Conservation (phyloP, 2,888 invertebrate genomes). For the Agonum fuliginosum region DNA sequence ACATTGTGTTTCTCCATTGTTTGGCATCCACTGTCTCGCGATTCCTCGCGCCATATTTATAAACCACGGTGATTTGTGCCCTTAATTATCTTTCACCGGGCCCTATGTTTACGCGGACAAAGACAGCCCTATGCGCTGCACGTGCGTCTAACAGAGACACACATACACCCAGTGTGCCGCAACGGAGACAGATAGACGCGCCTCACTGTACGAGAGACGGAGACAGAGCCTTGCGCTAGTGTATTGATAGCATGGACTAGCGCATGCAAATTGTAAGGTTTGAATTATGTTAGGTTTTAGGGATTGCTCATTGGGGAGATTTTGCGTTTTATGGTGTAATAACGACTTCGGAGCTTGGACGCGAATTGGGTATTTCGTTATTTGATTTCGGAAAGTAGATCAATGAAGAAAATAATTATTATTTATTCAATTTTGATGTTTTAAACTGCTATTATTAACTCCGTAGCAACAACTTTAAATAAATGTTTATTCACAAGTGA, state of each 20-base stretch:
- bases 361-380: not conserved
- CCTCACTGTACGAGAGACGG: too few relatives aligned
- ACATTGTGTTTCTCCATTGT: too few relatives aligned
- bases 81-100: slow-evolving; percentile 38
- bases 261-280: slow-evolving; percentile 29
- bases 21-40: not conserved
- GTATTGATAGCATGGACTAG: slow-evolving; percentile 22
- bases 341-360: not conserved
- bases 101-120: not conserved
- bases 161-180: not conserved
- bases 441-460: too few relatives aligned
- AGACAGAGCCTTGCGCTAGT: too few relatives aligned
- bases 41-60: slow-evolving; percentile 34
- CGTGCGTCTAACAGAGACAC: too few relatives aligned
- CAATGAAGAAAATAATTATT: too few relatives aligned
- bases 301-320: not conserved
- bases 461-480: too few relatives aligned
- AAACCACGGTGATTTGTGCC: slow-evolving; percentile 32
- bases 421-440: not conserved
- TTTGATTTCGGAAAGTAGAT: not conserved
- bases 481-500: too few relatives aligned
- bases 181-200: not conserved
- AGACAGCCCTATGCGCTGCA: not conserved
- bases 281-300: slow-evolving; percentile 25
- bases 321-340: not conserved